Evolutionary conservation across 2,797 vertebrate genomes (phyloP).

Genomic region (Pseudochirops cupreus): DNA sequence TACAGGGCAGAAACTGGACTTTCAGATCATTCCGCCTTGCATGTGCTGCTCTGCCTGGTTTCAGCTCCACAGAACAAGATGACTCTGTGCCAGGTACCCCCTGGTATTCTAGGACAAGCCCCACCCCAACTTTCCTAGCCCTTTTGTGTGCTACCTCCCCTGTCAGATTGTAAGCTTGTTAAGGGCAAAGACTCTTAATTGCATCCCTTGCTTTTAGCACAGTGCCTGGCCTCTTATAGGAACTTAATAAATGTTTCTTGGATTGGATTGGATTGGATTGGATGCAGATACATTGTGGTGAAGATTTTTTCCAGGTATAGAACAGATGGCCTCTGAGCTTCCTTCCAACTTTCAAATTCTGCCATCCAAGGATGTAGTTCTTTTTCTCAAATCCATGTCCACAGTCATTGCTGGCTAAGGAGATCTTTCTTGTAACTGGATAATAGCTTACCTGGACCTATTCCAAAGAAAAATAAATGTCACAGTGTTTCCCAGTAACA

Average conservation of each 20-base stretch:
- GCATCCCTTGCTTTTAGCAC: not conserved
- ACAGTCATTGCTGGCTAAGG: slow-evolving; percentile 12
- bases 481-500: slow-evolving; percentile 48
- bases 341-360: not conserved
- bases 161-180: not conserved
- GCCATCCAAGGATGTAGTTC: not conserved
- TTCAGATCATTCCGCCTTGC: not conserved
- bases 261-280: not conserved
- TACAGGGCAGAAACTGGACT: not conserved
- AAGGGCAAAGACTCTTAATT: not conserved
- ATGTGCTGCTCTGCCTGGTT: not conserved
- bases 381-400: slow-evolving; percentile 39
- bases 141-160: not conserved
- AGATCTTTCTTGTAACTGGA: slow-evolving; percentile 13
- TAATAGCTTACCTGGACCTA: slow-evolving; percentile 32
- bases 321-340: not conserved
- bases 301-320: not conserved
- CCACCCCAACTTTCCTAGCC: not conserved
- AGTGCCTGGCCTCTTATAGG: not conserved
- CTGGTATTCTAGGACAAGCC: not conserved
- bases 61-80: not conserved
- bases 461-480: slow-evolving; percentile 61
- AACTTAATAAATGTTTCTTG: not conserved
- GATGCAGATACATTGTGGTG: not conserved
- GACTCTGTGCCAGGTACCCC: not conserved